A percentile compares a stretch with the other conserved stretches of the same genome.
phyloP scores from a whole-genome alignment of 2,113 vertebrate species.

The Gallinago undulata region DNA sequence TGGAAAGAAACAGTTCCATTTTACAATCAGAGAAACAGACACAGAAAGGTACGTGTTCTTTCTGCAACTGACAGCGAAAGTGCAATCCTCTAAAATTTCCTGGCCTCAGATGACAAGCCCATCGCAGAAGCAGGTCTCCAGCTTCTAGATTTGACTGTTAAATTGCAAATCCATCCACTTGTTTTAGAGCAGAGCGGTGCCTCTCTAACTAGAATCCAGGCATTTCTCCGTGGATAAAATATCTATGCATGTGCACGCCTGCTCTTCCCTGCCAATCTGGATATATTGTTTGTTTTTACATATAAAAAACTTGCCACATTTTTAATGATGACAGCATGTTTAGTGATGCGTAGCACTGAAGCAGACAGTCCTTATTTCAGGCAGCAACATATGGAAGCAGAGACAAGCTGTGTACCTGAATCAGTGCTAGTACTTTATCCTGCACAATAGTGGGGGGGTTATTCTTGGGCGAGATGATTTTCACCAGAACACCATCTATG shows the following conservation, averaged over 20 bases:
- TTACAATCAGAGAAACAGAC: not conserved
- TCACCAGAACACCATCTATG: conserved; percentile 94
- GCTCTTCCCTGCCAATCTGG: not conserved
- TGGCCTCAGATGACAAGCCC: not conserved
- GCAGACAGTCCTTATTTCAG: conserved; percentile 36
- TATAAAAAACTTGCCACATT: not conserved
- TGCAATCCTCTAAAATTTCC: not conserved
- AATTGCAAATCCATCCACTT: not conserved
- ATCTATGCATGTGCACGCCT: not conserved
- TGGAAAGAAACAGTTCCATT: not conserved
- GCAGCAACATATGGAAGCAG: conserved; percentile 2
- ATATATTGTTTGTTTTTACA: conserved; percentile 7
- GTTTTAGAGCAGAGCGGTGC: not conserved
- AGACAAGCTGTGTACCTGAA: conserved; percentile 84
- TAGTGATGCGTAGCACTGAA: not conserved
- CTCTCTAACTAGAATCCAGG: not conserved
- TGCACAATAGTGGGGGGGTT: conserved; percentile 96
- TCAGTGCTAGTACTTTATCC: conserved; percentile 96
- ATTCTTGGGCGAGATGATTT: conserved; percentile 96
- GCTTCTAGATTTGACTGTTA: not conserved
- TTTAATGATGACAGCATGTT: conserved; percentile 24
- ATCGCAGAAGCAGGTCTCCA: not conserved
- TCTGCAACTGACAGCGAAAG: not conserved
- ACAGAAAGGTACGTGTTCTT: not conserved
- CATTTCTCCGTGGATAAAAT: not conserved